Conservation (phyloP, 1,140 invertebrate species). For the Notospermus geniculatus region DNA sequence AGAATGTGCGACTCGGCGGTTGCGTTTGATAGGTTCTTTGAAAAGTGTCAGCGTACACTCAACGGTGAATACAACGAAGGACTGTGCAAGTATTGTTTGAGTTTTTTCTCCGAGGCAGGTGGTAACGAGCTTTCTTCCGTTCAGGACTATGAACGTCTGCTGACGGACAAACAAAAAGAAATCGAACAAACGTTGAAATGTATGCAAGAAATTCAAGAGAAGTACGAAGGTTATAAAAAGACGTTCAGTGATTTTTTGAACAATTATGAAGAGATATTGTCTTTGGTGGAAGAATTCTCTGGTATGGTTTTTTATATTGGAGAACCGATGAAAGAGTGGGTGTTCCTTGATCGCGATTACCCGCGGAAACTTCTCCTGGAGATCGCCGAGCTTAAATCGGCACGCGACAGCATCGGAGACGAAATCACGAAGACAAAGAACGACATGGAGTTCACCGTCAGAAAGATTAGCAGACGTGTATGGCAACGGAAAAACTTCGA, state of each 20-base stretch:
- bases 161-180: slow-evolving; percentile 15
- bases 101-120: slow-evolving; percentile 26
- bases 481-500: not conserved
- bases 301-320: slow-evolving; percentile 21
- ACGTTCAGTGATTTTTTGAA: slow-evolving; percentile 24
- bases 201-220: slow-evolving; percentile 19
- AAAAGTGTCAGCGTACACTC: slow-evolving; percentile 26
- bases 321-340: slow-evolving; percentile 30
- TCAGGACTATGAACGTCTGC: slow-evolving; percentile 31
- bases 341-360: slow-evolving; percentile 30
- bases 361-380: slow-evolving; percentile 28
- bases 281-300: slow-evolving; percentile 22
- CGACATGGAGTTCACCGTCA: not conserved
- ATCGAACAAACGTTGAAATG: slow-evolving; percentile 14
- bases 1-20: too few species aligned
- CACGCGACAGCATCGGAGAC: slow-evolving; percentile 25
- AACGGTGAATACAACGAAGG: slow-evolving; percentile 21
- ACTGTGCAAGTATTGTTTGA: slow-evolving; percentile 27
- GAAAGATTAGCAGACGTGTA: not conserved
- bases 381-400: slow-evolving; percentile 14
- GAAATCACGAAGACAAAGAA: slow-evolving; percentile 11
- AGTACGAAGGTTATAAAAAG: slow-evolving; percentile 15
- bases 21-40: slow-evolving; percentile 16
- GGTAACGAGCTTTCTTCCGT: slow-evolving; percentile 23
- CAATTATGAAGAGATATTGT: slow-evolving; percentile 25